Evolutionary conservation across 92 coral and sea anemone genomes (phyloP), one percentile per base, ranked within the genome.

Genomic region (Phymanthus crucifer): DNA sequence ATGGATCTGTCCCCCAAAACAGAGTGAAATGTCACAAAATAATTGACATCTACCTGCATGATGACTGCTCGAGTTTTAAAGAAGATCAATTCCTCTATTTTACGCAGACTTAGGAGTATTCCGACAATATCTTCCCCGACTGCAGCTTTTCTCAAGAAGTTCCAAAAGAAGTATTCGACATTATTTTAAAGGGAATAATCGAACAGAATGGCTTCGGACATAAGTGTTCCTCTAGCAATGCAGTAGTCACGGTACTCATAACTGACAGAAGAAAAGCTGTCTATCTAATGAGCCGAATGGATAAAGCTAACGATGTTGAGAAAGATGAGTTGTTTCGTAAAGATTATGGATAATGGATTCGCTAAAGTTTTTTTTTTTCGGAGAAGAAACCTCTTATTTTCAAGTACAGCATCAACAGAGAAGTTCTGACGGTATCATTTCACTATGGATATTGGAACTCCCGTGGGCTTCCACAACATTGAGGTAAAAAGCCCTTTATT

Each of bases 101-200:
- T 72, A 23, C 11, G n/a, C 3, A n/a, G 38, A 16, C 71, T 81
- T 8, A 69, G 46, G 17, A 43, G 58, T 57, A 74, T 16, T 23
- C 80, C 85, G 33, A 64, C 61, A 24, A 27, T 58, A 27, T 66
- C 72, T 6, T 50, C 56, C 48, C 85, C 80, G 29, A 23, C 23
- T 65, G 78, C 19, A 77, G 48, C 32, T 58, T 73, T 71, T 32
- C 73, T 18, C 47, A 72, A 17, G 80, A 81, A 21, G 29, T 81
- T 12, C 80, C 80, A 29, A 32, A 29, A 65, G 85, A 81, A 32
- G 40, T 81, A 23, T 70, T 68, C 27, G 31, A 31, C 17, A 47
- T 80, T 17, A 50, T 81, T 61, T 64, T 71, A 14, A 81, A 57
- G 40, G 72, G 58, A 36, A 65, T 81, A 56, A 73, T 58, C 56